Base-by-base conservation (phyloP, 2,113 vertebrate species). In the Dromiciops gliroides region DNA sequence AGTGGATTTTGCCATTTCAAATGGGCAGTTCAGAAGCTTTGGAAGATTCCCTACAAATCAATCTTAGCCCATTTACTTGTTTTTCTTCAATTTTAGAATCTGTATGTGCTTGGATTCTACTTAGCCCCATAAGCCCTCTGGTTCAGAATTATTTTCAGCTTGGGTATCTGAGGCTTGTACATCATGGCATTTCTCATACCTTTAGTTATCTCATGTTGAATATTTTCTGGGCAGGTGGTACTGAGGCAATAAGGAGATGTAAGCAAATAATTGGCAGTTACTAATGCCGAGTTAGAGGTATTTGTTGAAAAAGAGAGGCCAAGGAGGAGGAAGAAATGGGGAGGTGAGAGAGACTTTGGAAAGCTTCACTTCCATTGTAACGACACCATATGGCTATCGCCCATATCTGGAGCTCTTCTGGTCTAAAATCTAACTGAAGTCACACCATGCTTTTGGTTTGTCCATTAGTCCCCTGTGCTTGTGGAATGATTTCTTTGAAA, bases 201-300 rank as follows among this genome's bases (percentile, higher is more conserved):
- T 95, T 97, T 44, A 90, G n/a, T n/a, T 94, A 91, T 91, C 94
- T 91, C 90, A 47, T 0, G 37, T 94, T 91, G 94, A 44, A 89
- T 97, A 90, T 96, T 97, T 98, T 97, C 97, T 96, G 95, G 90
- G 92, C 97, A 98, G 97, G 97, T 98, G 94, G 94, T 53, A n/a
- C 94, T 93, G 44, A 60, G 19, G 48, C 94, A 95, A 90, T 60
- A 89, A 49, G 0, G 0, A 83, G n/a, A 83, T n/a, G 67, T 37
- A 75, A n/a, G 1, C 91, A 91, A 90, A 48, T 92, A 90, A 92
- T 90, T 14, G 50, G 52, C 5, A 0, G 31, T 92, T 0, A 1
- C 2, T 88, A 37, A 51, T 83, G 50, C 95, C 51, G 56, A 53
- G 7, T 31, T 0, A 51, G 37, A n/a, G 60, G 75, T 11, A 31